Percentiles rank a stretch among this genome's conserved stretches.
These are phyloP conservation scores for Drosophila truncata DNA, from an alignment of 1,140 invertebrate genomes.

Conservation along the genomic window DNA sequence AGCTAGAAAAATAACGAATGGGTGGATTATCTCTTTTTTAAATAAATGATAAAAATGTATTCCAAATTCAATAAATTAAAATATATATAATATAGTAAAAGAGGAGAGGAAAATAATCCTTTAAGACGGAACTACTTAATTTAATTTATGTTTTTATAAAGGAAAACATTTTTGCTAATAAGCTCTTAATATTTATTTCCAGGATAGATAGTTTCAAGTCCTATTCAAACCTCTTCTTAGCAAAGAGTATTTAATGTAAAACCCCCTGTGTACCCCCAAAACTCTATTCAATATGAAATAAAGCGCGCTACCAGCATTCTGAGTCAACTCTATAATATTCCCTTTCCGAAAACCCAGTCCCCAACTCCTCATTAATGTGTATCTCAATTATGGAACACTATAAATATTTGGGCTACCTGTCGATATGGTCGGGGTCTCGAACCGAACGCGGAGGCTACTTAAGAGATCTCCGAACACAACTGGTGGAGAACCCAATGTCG, in stretches of 20 bases:
- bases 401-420: conserved; percentile 84
- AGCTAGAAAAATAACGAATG: background rate
- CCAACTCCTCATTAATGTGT: conserved; percentile 75
- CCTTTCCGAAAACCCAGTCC: conserved; percentile 14
- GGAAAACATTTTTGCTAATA: no score
- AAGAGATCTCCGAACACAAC: conserved; percentile 55
- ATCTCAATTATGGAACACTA: conserved; percentile 83
- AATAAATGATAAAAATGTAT: background rate
- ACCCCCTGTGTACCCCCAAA: background rate
- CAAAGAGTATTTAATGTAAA: conserved; percentile 20
- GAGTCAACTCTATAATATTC: conserved; percentile 38
- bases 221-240: background rate
- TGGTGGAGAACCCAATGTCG: conserved; percentile 5
- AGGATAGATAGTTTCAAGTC: no score
- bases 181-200: no score
- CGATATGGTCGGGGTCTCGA: conserved; percentile 58
- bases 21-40: background rate
- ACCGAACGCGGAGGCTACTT: conserved; percentile 57
- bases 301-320: conserved; percentile 77
- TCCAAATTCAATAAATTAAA: background rate
- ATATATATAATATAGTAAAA: no score
- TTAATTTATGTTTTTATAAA: no score
- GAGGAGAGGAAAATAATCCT: no score
- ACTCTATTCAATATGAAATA: conserved; percentile 76
- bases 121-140: no score